Base-by-base conservation (phyloP, 2,797 vertebrate species). In the Bovichtus diacanthus region DNA sequence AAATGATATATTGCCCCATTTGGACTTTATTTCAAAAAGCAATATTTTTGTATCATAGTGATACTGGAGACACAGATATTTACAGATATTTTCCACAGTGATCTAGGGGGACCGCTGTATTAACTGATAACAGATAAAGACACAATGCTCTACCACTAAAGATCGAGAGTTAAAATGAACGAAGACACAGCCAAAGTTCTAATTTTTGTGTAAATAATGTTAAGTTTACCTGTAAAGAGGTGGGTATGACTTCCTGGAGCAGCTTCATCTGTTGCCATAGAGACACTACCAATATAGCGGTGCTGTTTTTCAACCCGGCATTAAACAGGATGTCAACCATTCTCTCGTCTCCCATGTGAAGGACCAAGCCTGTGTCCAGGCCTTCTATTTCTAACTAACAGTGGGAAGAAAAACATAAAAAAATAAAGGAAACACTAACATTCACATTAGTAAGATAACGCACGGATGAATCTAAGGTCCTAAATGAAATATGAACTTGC, bases 201-300 rank as follows among this genome's bases (percentile, higher is more conserved):
- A 0, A 43, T 36, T 38, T 44, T 38, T 11, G 1, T 62, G 11
- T 36, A 55, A 27, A 55, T 23, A 1, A 61, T 74, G 55, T 43
- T 15, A 55, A 44, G 47, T 83, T 71, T 78, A 96, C 96, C 96
- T 95, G 91, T 60, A 95, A 70, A 19, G 59, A 65, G 11, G 0
- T 4, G 16, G 95, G 96, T 61, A 96, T 27, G 7, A 93, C 2
- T n/a, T 92, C 90, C 38, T 67, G 76, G 54, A 96, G 88, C 49
- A 80, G 75, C 62, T 70, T 68, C 51, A 95, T 56, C 31, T 95
- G 78, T 43, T 96, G 96, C 79, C 92, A 87, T 62, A 96, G 81
- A 11, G 86, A 93, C 68, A 93, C 46, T 21, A 21, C 80, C 16
- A 94, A 44, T 68, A 86, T 58, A 18, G 80, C 71, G 9, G 80